Evolutionary conservation across 2,113 vertebrate species (phyloP).

Genomic region (Zosterops japonicus): DNA sequence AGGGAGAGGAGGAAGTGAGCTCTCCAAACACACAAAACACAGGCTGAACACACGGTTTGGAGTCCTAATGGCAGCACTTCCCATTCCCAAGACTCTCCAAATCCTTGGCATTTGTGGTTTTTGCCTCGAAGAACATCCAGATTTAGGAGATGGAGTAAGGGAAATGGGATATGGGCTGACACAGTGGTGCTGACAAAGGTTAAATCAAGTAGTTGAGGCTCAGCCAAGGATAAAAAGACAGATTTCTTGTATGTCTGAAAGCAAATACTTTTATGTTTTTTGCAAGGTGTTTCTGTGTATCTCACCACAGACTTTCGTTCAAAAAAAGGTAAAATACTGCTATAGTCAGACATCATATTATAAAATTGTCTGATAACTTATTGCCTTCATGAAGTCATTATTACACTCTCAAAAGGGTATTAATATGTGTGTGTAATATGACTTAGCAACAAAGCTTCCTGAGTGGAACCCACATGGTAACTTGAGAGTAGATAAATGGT

Average conservation of each 20-base stretch:
- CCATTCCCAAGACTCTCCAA: neutral
- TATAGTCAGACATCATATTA: neutral
- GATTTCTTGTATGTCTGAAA: neutral
- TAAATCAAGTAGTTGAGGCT: slow-evolving; percentile 10
- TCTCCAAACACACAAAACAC: neutral
- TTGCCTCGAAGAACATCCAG: neutral
- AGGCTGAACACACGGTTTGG: neutral
- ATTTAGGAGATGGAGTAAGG: neutral
- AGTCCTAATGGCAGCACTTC: neutral
- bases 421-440: neutral
- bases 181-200: neutral
- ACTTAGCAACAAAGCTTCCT: neutral
- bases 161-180: neutral
- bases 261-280: neutral
- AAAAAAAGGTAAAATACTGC: neutral
- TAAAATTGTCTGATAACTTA: neutral
- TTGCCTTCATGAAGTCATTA: neutral
- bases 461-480: neutral
- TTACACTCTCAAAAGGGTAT: neutral
- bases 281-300: neutral
- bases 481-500: neutral
- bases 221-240: neutral
- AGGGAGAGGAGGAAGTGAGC: neutral
- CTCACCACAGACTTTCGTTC: neutral
- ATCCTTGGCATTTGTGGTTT: neutral